Evolutionary conservation across 1,140 invertebrate genomes (phyloP).

Genomic region (Zaprionus camerounensis): DNA sequence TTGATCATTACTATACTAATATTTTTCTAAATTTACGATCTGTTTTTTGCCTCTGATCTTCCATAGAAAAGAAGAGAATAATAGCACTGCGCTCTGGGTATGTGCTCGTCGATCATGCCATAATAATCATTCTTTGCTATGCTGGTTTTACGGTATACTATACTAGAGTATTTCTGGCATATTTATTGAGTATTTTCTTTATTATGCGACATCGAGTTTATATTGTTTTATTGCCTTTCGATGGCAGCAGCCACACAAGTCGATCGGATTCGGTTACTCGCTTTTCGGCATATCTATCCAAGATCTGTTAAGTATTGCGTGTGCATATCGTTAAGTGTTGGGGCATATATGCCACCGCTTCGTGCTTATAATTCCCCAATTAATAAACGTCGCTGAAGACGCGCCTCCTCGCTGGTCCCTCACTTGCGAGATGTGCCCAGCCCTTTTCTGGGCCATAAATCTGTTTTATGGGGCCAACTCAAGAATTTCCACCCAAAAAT

Average conservation of each 20-base stretch:
- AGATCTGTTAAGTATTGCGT: slow-evolving; percentile 8
- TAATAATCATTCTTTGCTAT: background rate
- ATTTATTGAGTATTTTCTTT: slow-evolving; percentile 68
- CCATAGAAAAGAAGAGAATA: no score
- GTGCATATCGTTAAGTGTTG: slow-evolving; percentile 35
- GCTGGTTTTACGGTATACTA: slow-evolving; percentile 22
- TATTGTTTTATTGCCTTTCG: slow-evolving; percentile 69
- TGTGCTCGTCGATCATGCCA: background rate
- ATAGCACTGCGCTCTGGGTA: background rate
- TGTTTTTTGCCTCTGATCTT: no score
- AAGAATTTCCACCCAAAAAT: slow-evolving; percentile 51
- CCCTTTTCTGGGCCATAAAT: slow-evolving; percentile 66
- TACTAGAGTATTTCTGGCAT: slow-evolving; percentile 30
- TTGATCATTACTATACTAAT: no score
- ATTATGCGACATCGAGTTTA: slow-evolving; percentile 50
- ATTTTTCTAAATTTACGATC: no score
- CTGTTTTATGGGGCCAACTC: slow-evolving; percentile 29
- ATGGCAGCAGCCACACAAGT: slow-evolving; percentile 69
- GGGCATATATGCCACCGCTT: slow-evolving; percentile 44
- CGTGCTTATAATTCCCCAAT: slow-evolving; percentile 73
- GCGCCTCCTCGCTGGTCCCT: slow-evolving; percentile 17
- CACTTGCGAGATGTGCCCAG: slow-evolving; percentile 31
- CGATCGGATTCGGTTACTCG: slow-evolving; percentile 58
- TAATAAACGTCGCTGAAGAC: slow-evolving; percentile 65
- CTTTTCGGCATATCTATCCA: slow-evolving; percentile 11